Conservation (phyloP, 2,797 vertebrate species). For the Scolopax rusticola region DNA sequence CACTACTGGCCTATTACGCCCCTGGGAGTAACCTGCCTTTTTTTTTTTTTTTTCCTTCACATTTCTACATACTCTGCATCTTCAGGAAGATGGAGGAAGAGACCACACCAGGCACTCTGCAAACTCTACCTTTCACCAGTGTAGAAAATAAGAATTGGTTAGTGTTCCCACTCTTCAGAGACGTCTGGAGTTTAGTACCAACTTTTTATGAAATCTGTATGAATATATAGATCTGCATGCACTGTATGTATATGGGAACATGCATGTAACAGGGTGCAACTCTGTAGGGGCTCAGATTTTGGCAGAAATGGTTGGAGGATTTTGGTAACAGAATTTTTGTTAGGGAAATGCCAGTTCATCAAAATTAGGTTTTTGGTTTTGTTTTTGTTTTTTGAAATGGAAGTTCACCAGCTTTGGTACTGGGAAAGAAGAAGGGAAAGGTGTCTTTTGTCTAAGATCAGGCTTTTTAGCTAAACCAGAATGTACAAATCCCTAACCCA, state of each 20-base stretch:
- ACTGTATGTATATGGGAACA: background rate
- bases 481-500: background rate
- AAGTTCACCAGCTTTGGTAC: background rate
- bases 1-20: constrained; percentile 59
- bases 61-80: constrained; percentile 48
- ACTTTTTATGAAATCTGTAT: background rate
- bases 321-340: background rate
- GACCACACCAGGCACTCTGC: background rate
- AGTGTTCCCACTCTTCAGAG: background rate
- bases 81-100: constrained; percentile 41
- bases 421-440: background rate
- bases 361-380: background rate
- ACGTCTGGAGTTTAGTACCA: background rate
- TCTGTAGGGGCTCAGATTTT: background rate
- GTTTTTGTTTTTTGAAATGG: background rate
- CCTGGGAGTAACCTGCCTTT: constrained; percentile 31
- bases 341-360: background rate
- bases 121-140: background rate
- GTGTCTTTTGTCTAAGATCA: background rate
- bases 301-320: background rate
- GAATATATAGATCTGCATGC: background rate
- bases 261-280: background rate
- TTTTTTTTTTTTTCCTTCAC: background rate
- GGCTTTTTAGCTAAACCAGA: background rate
- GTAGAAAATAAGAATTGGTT: background rate